A percentile compares a stretch with the other conserved stretches of the same genome.
Evolutionary conservation across 2,888 invertebrate species (phyloP).

Genomic region (Andrena dorsata): DNA sequence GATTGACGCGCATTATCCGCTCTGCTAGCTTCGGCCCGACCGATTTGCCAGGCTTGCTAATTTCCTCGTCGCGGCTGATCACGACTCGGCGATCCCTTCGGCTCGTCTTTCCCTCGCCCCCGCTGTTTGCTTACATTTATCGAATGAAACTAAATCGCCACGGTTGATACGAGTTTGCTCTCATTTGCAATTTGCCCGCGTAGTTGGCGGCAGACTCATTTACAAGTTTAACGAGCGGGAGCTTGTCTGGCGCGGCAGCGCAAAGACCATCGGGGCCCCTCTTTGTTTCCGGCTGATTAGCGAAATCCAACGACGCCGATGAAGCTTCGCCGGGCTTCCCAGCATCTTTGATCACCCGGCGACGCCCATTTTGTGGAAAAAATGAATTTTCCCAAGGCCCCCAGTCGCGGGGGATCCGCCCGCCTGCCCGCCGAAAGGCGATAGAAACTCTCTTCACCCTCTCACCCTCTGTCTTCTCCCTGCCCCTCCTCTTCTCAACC

Average conservation of each 20-base stretch:
- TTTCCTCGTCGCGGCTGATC: constrained; percentile 56
- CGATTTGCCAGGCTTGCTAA: constrained; percentile 62
- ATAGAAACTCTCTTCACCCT: constrained; percentile 4
- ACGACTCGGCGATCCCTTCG: constrained; percentile 10
- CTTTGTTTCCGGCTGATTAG: constrained; percentile 44
- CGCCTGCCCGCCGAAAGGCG: not conserved
- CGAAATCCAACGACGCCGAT: constrained; percentile 14
- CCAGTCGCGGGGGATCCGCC: too few relatives aligned
- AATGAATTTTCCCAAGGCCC: not conserved
- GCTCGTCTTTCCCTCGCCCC: not conserved
- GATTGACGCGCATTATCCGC: constrained; percentile 64
- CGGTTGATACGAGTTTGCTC: constrained; percentile 20
- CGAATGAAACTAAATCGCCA: constrained; percentile 16
- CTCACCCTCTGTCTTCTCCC: not conserved
- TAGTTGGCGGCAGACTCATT: constrained; percentile 56
- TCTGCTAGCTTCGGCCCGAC: constrained; percentile 49
- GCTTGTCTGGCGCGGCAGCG: constrained; percentile 9
- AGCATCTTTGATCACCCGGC: not conserved
- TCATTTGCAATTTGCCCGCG: constrained; percentile 40
- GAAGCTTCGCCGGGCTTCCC: not conserved
- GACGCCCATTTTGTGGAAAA: not conserved
- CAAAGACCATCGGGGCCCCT: constrained; percentile 27
- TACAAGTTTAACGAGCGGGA: constrained; percentile 62
- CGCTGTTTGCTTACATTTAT: constrained; percentile 25
- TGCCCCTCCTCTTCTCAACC: not conserved